Conservation (phyloP, 2,113 vertebrate species). For the Ctenodactylus gundi region DNA sequence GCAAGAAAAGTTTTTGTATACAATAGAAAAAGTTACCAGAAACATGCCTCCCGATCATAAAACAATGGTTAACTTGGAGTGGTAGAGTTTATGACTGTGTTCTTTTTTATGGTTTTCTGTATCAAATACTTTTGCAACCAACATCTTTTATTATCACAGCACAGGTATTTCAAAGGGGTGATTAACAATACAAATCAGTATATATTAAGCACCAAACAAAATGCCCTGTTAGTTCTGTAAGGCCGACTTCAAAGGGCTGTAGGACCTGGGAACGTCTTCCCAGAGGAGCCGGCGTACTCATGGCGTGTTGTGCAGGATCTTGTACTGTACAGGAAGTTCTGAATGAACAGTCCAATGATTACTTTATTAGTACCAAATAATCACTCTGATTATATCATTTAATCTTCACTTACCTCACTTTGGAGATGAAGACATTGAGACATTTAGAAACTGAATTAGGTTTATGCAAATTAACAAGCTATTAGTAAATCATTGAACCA, state of each 20-base stretch:
- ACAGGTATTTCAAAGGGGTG: background rate
- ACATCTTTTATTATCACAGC: background rate
- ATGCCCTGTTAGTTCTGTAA: background rate
- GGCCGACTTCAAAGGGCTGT: background rate
- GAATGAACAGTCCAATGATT: background rate
- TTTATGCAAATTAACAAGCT: background rate
- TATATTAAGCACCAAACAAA: background rate
- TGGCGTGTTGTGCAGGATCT: background rate
- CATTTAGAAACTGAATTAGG: background rate
- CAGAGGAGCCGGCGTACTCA: background rate
- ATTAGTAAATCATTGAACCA: background rate
- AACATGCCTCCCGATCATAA: background rate
- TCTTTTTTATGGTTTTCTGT: background rate
- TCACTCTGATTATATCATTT: background rate
- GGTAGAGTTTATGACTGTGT: background rate
- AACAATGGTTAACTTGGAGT: background rate
- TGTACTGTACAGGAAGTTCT: background rate
- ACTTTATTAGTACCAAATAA: background rate
- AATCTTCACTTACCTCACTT: background rate
- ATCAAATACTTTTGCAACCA: background rate
- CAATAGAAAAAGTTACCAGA: background rate
- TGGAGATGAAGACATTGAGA: background rate
- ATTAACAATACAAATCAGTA: background rate
- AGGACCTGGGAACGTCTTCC: background rate
- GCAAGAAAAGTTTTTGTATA: no score